These are phyloP conservation scores for Lasiommata megera DNA, from an alignment of 2,888 invertebrate species.

Conservation along the genomic window DNA sequence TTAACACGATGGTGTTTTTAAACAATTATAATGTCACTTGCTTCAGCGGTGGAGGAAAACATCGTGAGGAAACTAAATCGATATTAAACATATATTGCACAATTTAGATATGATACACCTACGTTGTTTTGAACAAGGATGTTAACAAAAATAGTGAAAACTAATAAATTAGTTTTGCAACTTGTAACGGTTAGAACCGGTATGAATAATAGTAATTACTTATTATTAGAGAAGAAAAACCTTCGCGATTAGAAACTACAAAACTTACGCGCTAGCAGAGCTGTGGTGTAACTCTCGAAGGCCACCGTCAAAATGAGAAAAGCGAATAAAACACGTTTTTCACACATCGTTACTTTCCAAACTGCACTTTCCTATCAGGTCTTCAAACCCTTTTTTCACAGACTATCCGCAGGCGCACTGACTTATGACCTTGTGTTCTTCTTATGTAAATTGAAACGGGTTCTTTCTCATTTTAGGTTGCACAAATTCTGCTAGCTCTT, in stretches of 20 bases:
- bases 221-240: constrained; percentile 12
- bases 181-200: constrained; percentile 10
- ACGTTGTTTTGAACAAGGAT: neutral
- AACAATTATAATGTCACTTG: no score
- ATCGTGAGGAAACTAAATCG: no score
- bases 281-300: constrained; percentile 50
- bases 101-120: no score
- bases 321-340: constrained; percentile 52
- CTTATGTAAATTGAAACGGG: constrained; percentile 68
- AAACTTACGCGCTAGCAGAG: constrained; percentile 67
- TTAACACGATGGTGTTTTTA: no score
- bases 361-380: constrained; percentile 32
- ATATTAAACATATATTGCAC: no score
- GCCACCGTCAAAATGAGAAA: constrained; percentile 47
- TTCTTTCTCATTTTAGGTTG: constrained; percentile 74
- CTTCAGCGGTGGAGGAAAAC: no score
- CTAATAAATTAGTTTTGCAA: constrained; percentile 4
- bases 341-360: constrained; percentile 54
- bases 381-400: constrained; percentile 23
- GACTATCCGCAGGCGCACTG: constrained; percentile 51
- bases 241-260: constrained; percentile 24
- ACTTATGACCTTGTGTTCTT: constrained; percentile 50
- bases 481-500: constrained; percentile 69
- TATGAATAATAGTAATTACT: constrained; percentile 6
- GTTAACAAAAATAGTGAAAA: constrained; percentile 1